A percentile compares a stretch with the other conserved stretches of the same genome.
Conservation (phyloP, 2,113 vertebrate species). For the Polyodon spathula region DNA sequence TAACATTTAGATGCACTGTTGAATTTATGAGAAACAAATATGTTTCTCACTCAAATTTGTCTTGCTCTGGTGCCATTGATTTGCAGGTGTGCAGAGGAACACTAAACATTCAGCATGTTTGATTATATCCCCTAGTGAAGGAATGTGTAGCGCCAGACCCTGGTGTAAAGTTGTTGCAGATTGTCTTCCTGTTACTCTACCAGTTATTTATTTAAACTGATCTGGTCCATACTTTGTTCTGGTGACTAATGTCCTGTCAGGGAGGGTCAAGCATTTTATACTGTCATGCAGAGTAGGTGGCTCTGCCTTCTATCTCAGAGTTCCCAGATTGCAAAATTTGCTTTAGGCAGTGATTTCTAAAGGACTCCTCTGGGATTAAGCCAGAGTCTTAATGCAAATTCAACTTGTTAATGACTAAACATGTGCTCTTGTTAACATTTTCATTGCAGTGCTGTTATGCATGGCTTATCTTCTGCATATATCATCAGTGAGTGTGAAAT, state of each 20-base stretch:
- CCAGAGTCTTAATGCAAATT: conserved; percentile 43
- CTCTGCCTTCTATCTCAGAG: conserved; percentile 24
- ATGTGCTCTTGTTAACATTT: conserved; percentile 29
- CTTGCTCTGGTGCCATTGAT: background rate
- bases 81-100: conserved; percentile 30
- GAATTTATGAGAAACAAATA: too few species aligned
- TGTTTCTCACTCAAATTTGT: too few species aligned
- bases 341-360: conserved; percentile 39
- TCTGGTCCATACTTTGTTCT: conserved; percentile 43
- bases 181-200: conserved; percentile 42
- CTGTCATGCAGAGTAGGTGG: conserved; percentile 37
- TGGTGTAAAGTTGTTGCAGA: conserved; percentile 45
- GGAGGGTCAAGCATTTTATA: conserved; percentile 28
- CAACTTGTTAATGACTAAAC: conserved; percentile 34
- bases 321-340: conserved; percentile 23
- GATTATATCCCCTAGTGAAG: conserved; percentile 32
- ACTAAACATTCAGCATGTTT: conserved; percentile 13
- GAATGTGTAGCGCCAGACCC: conserved; percentile 29
- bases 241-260: conserved; percentile 42
- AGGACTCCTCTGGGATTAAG: conserved; percentile 49
- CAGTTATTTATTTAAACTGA: conserved; percentile 50
- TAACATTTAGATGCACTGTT: too few species aligned
- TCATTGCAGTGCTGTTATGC: conserved; percentile 42
- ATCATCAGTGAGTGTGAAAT: conserved; percentile 43
- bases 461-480: conserved; percentile 48